Evolutionary conservation across 2,113 vertebrate genomes (phyloP).

Genomic region (Nesogale talazaci): DNA sequence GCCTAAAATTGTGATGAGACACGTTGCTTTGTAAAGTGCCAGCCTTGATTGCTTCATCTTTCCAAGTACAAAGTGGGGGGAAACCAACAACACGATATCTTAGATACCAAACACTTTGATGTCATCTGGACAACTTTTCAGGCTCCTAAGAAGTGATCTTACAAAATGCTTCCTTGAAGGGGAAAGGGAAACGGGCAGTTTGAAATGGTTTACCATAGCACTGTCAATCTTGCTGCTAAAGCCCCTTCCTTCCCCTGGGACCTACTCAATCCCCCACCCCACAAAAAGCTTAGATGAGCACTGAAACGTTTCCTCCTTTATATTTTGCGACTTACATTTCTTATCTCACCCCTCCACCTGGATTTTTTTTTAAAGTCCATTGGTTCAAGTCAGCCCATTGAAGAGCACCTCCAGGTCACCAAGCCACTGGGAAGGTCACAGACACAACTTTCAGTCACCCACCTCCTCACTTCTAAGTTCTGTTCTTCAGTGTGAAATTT

Average conservation of each 20-base stretch:
- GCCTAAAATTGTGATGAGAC: neutral
- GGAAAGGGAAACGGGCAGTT: neutral
- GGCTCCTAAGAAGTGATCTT: constrained; percentile 42
- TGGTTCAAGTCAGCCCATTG: constrained; percentile 20
- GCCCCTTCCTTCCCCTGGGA: constrained; percentile 27
- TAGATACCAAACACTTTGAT: constrained; percentile 23
- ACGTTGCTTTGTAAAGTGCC: neutral
- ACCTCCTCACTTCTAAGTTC: constrained; percentile 78
- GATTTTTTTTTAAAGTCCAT: constrained; percentile 26
- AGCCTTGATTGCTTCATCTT: neutral
- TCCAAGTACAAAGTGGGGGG: neutral
- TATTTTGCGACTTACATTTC: constrained; percentile 33
- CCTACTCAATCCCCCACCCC: neutral
- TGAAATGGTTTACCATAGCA: constrained; percentile 29
- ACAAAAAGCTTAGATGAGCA: constrained; percentile 4
- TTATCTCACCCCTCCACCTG: constrained; percentile 5
- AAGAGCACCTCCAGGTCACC: constrained; percentile 22
- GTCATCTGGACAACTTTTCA: constrained; percentile 46
- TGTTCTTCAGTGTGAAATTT: constrained; percentile 82
- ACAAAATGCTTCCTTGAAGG: constrained; percentile 47
- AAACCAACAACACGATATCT: constrained; percentile 28
- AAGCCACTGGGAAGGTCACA: constrained; percentile 9
- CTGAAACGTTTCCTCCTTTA: constrained; percentile 15
- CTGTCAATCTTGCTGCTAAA: constrained; percentile 51
- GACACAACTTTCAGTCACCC: constrained; percentile 57